These are phyloP conservation scores for Tillus elongatus DNA, from an alignment of 2,888 invertebrate genomes.

Conservation along the genomic window DNA sequence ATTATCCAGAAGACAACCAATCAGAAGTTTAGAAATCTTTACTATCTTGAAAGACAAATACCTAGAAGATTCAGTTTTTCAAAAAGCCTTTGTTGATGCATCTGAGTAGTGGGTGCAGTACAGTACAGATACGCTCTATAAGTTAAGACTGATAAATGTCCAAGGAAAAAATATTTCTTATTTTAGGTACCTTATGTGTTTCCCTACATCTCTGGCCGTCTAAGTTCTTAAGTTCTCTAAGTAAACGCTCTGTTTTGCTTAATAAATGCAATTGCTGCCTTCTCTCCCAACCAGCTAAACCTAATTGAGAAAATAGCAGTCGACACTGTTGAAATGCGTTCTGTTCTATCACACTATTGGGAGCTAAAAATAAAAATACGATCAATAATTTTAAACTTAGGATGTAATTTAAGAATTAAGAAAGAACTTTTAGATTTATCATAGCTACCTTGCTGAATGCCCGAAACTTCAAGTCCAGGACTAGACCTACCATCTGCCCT, in stretches of 20 bases:
- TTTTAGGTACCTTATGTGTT: constrained; percentile 81
- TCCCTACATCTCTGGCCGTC: constrained; percentile 87
- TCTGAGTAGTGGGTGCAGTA: too few relatives aligned
- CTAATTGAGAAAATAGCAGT: constrained; percentile 82
- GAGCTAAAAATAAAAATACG: constrained; percentile 11
- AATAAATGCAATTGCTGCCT: constrained; percentile 76
- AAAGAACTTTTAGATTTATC: too few relatives aligned
- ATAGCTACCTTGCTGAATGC: constrained; percentile 21
- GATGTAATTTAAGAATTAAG: constrained; percentile 6
- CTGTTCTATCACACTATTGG: constrained; percentile 20
- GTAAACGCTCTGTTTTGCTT: constrained; percentile 76
- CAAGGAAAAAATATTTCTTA: too few relatives aligned
- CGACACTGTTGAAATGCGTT: constrained; percentile 75
- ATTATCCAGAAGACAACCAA: too few relatives aligned
- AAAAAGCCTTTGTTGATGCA: too few relatives aligned
- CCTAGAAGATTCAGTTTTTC: too few relatives aligned
- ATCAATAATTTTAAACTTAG: neutral
- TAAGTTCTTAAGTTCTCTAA: constrained; percentile 84
- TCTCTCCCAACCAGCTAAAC: constrained; percentile 83
- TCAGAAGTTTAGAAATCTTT: too few relatives aligned
- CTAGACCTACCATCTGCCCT: constrained; percentile 20
- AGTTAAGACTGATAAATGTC: too few relatives aligned
- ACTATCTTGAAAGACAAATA: too few relatives aligned
- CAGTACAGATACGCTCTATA: too few relatives aligned
- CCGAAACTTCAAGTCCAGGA: constrained; percentile 19